These are phyloP conservation scores for Pelecanoides urinatrix DNA, from an alignment of 2,113 vertebrate genomes.

Conservation along the genomic window DNA sequence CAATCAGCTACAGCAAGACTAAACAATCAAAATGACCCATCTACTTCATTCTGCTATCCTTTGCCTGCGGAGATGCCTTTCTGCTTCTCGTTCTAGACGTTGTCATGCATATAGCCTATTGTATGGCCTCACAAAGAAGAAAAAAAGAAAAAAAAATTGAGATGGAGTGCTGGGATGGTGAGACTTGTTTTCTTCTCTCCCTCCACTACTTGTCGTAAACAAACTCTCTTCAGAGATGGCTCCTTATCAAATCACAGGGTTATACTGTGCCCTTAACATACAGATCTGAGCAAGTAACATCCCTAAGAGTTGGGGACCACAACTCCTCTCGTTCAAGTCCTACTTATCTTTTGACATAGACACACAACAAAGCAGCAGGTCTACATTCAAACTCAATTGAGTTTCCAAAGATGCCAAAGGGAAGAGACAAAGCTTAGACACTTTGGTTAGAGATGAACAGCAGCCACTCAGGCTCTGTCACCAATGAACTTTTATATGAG, in stretches of 20 bases:
- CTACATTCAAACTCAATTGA: rapidly evolving
- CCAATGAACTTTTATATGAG: neutral
- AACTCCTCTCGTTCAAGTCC: rapidly evolving
- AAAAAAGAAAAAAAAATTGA: too few species aligned
- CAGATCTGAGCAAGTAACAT: neutral
- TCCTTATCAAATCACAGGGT: neutral
- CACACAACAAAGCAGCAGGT: neutral
- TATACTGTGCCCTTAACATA: neutral
- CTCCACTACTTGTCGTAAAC: neutral
- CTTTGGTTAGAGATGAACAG: neutral
- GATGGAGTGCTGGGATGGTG: too few species aligned
- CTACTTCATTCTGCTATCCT: neutral
- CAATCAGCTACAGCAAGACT: neutral
- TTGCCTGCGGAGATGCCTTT: neutral
- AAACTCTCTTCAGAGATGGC: neutral
- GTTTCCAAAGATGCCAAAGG: neutral
- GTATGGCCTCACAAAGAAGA: neutral
- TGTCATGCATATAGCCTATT: neutral
- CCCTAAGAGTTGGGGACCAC: neutral
- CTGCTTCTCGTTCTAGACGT: neutral
- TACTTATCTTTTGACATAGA: neutral
- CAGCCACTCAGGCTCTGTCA: neutral
- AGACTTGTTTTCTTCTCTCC: neutral
- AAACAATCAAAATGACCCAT: neutral
- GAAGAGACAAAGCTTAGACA: neutral